Percentiles rank a stretch among this genome's conserved stretches.
phyloP scores from a whole-genome alignment of 1,140 invertebrate genomes.

The Sinonovacula constricta region DNA sequence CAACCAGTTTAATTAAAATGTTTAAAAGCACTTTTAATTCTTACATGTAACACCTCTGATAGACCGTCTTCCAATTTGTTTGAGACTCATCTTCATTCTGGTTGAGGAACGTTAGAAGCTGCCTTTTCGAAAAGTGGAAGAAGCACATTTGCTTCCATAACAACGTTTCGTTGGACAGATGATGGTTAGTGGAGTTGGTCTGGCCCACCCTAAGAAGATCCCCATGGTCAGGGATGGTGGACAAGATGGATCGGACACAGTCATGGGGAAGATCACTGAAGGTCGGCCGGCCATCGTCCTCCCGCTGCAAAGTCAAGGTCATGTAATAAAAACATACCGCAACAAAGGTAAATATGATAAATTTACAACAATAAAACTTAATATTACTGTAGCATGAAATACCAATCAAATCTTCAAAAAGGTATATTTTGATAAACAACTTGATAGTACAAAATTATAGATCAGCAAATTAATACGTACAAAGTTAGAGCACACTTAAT shows the following conservation, averaged over 20 bases:
- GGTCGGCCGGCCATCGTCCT: slow-evolving; percentile 89
- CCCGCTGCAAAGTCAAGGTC: slow-evolving; percentile 87
- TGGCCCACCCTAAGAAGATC: slow-evolving; percentile 88
- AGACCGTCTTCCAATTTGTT: slow-evolving; percentile 71
- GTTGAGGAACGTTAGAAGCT: slow-evolving; percentile 86
- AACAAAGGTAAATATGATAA: too few species aligned
- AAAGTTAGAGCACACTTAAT: too few species aligned
- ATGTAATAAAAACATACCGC: too few species aligned
- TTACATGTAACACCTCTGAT: slow-evolving; percentile 72
- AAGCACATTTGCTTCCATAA: slow-evolving; percentile 94
- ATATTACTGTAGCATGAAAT: too few species aligned
- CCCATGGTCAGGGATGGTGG: slow-evolving; percentile 93
- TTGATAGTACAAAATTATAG: too few species aligned
- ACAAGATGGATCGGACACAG: slow-evolving; percentile 93
- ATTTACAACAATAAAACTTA: too few species aligned
- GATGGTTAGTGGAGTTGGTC: slow-evolving; percentile 87
- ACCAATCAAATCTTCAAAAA: too few species aligned
- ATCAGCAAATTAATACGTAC: too few species aligned
- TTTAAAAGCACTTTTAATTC: too few species aligned
- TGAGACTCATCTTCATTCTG: slow-evolving; percentile 54
- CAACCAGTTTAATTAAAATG: too few species aligned
- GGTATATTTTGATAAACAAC: too few species aligned
- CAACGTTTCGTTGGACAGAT: slow-evolving; percentile 90
- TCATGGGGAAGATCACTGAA: slow-evolving; percentile 95
- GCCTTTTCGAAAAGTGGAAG: slow-evolving; percentile 94